Base-by-base conservation (phyloP, 2,888 invertebrate species). In the Trichogramma dendrolimi region DNA sequence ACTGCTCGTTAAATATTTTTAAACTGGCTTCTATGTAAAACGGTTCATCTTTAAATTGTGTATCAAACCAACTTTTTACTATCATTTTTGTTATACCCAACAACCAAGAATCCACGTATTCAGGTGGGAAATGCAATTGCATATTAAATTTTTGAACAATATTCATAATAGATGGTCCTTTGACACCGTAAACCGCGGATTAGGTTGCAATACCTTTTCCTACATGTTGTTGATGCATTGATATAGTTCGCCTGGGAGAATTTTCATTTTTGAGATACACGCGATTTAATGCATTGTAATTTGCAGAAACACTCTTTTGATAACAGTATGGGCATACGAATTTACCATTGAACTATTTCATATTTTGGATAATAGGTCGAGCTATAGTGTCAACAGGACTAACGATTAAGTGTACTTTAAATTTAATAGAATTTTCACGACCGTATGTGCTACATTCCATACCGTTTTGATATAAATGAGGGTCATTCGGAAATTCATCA, bases 21-120 rank as follows among this genome's bases (percentile, higher is more conserved):
- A 50, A 6, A 41, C 53, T 52, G 14, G n/a, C 39, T 50, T 62
- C 62, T 7, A 64, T 8, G 39, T 58, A 64, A 50, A 43, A 64
- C 11, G 27, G 11, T 27, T 58, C 40, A 5, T 43, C 10, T 11
- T 48, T 38, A 46, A 62, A 62, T 54, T 38, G 52, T 2, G 51
- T 40, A 56, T 64, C 61, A 43, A 67, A 55, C 58, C 62, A 63
- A 10, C 48, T 14, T 7, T 6, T 41, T 1, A 61, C 10, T 42
- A 67, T 64, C 6, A 65, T 47, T 58, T 64, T 62, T 8, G 56
- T 57, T 27, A 67, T 64, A 5, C 64, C 68, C 11, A 62, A 44
- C 27, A 66, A 47, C 8, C 65, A 61, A 14, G 48, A 44, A 10
- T 67, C 63, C 63, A 67, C 60, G 7, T 64, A 67, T n/a, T 68